These are phyloP conservation scores for Trogon surrucura DNA, from an alignment of 2,113 vertebrate genomes.

Conservation along the genomic window DNA sequence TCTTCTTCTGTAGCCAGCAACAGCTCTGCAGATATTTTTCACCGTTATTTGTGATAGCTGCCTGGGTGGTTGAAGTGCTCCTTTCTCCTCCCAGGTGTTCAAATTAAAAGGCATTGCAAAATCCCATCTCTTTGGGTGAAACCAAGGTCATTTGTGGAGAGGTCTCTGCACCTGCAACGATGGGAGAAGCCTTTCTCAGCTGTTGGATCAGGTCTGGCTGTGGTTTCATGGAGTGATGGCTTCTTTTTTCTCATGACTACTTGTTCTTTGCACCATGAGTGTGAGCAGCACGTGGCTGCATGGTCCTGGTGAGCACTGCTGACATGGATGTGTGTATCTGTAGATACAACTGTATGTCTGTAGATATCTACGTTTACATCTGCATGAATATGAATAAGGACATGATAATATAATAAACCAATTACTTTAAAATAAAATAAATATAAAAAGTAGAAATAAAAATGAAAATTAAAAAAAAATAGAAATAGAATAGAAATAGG, in stretches of 20 bases:
- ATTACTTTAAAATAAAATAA: neutral
- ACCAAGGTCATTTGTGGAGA: neutral
- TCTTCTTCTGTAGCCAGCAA: neutral
- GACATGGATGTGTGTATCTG: neutral
- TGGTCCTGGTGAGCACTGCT: neutral
- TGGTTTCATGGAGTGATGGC: neutral
- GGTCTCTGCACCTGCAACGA: accelerated
- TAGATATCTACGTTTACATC: neutral
- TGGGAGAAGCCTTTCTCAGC: neutral
- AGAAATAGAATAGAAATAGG: neutral
- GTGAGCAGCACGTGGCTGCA: neutral
- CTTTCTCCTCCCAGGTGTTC: neutral
- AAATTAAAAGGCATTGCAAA: neutral
- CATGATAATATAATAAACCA: no score
- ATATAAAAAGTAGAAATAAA: no score
- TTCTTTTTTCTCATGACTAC: neutral
- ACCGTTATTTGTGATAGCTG: neutral
- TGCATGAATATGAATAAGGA: no score
- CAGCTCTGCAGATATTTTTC: neutral
- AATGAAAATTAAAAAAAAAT: neutral
- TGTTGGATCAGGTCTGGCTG: neutral
- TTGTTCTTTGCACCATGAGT: neutral
- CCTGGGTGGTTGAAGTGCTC: neutral
- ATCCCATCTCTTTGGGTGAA: neutral
- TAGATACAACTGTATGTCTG: neutral